A percentile compares a stretch with the other conserved stretches of the same genome.
These are phyloP conservation scores for Arvicanthis niloticus DNA, from an alignment of 2,113 vertebrate genomes.

Conservation along the genomic window DNA sequence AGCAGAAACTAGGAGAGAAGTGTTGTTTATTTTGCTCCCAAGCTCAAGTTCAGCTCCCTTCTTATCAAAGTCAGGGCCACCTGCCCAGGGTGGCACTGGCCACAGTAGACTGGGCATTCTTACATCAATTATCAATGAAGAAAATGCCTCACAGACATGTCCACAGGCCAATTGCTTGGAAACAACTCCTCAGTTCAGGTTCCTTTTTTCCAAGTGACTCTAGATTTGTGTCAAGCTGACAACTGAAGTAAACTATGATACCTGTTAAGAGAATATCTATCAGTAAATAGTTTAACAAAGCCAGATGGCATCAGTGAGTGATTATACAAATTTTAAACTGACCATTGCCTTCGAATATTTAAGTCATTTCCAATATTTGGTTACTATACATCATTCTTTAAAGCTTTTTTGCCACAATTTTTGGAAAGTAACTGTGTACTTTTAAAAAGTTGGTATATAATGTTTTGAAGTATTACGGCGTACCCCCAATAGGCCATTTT, in stretches of 20 bases:
- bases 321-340: not conserved
- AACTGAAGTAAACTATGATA: not conserved
- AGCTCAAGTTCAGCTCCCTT: not conserved
- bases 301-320: not conserved
- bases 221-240: not conserved
- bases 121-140: not conserved
- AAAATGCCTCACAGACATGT: not conserved
- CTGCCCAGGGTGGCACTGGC: not conserved
- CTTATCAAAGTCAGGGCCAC: not conserved
- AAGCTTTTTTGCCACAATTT: not conserved
- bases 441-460: not conserved
- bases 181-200: not conserved
- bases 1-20: not conserved
- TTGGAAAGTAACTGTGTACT: not conserved
- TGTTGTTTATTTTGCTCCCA: not conserved
- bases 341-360: constrained; percentile 16
- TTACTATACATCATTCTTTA: constrained; percentile 15
- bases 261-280: not conserved
- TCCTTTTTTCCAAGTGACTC: not conserved
- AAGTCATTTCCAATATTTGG: not conserved
- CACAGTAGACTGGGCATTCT: not conserved
- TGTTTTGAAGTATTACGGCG: not conserved
- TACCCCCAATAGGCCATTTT: not conserved
- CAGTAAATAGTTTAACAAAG: not conserved
- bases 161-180: not conserved